These are phyloP conservation scores for Latheticus oryzae DNA, from an alignment of 2,888 invertebrate species.

Conservation along the genomic window DNA sequence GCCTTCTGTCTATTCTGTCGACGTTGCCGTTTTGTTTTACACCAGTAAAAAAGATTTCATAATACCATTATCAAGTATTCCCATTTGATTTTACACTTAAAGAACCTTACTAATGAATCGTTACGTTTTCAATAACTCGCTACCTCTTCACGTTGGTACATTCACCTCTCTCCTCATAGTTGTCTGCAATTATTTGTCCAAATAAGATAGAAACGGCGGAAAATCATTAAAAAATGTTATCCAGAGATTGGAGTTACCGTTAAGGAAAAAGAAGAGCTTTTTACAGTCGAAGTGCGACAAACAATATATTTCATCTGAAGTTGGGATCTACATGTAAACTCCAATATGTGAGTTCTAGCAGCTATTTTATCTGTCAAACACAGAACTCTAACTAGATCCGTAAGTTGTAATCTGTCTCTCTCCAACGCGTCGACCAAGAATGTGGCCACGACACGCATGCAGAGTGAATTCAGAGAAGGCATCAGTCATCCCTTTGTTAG, in stretches of 20 bases:
- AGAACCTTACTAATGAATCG: slow-evolving; percentile 31
- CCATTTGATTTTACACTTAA: slow-evolving; percentile 33
- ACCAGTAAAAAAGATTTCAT: slow-evolving; percentile 36
- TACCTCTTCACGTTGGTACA: slow-evolving; percentile 7
- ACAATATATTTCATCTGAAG: slow-evolving; percentile 41
- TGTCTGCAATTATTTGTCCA: slow-evolving; percentile 21
- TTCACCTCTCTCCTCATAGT: slow-evolving; percentile 14
- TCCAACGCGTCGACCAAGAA: slow-evolving; percentile 42
- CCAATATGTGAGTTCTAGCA: slow-evolving; percentile 41
- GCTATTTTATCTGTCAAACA: slow-evolving; percentile 44
- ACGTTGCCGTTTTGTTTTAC: slow-evolving; percentile 36
- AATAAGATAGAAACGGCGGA: slow-evolving; percentile 8
- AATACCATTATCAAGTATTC: slow-evolving; percentile 32
- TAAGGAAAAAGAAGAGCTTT: slow-evolving; percentile 37
- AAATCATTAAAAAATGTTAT: slow-evolving; percentile 18
- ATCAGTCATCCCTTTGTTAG: slow-evolving; percentile 51
- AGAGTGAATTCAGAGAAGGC: slow-evolving; percentile 46
- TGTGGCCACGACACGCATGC: slow-evolving; percentile 48
- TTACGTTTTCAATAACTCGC: slow-evolving; percentile 26
- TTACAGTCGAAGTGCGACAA: slow-evolving; percentile 39
- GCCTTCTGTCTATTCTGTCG: slow-evolving; percentile 20
- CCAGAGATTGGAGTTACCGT: no score
- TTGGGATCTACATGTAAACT: slow-evolving; percentile 41
- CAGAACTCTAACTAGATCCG: slow-evolving; percentile 42
- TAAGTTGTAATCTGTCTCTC: slow-evolving; percentile 39